A percentile compares a stretch with the other conserved stretches of the same genome.
Conservation (phyloP, 2,113 vertebrate species). For the Amphiprion ocellaris region DNA sequence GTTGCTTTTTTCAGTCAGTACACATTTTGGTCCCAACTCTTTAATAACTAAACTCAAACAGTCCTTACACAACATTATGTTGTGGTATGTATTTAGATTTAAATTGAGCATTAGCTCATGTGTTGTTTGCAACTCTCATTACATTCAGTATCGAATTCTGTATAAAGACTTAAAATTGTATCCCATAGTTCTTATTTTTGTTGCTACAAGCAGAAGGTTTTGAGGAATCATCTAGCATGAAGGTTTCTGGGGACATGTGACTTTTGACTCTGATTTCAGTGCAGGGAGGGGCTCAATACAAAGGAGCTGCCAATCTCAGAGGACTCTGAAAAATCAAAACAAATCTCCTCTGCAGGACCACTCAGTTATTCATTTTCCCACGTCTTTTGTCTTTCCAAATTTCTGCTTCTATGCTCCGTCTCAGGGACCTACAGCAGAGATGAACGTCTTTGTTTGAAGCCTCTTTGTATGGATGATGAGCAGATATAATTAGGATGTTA, state of each 20-base stretch:
- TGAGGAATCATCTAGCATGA: conserved; percentile 13
- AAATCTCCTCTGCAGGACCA: conserved; percentile 39
- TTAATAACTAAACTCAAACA: background rate
- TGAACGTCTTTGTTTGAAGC: conserved; percentile 20
- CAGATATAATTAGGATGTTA: background rate
- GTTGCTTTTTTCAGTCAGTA: background rate
- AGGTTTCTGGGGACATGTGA: conserved; percentile 36
- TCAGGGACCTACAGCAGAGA: conserved; percentile 13
- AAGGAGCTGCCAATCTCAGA: conserved; percentile 56
- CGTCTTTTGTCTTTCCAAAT: background rate
- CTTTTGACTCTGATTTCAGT: conserved; percentile 63
- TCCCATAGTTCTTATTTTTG: background rate
- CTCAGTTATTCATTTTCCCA: conserved; percentile 16
- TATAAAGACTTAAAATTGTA: background rate
- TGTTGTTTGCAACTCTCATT: background rate
- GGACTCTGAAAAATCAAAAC: conserved; percentile 41
- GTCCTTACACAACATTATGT: too few relatives aligned
- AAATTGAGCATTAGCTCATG: too few relatives aligned
- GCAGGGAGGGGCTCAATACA: conserved; percentile 45
- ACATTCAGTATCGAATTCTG: background rate
- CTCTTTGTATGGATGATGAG: background rate
- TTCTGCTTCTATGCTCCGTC: background rate
- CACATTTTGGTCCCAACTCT: background rate
- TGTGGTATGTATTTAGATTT: background rate
- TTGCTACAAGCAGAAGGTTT: conserved; percentile 5